phyloP scores from a whole-genome alignment of 2,113 vertebrate species.

The Sceloporus tristichus region DNA sequence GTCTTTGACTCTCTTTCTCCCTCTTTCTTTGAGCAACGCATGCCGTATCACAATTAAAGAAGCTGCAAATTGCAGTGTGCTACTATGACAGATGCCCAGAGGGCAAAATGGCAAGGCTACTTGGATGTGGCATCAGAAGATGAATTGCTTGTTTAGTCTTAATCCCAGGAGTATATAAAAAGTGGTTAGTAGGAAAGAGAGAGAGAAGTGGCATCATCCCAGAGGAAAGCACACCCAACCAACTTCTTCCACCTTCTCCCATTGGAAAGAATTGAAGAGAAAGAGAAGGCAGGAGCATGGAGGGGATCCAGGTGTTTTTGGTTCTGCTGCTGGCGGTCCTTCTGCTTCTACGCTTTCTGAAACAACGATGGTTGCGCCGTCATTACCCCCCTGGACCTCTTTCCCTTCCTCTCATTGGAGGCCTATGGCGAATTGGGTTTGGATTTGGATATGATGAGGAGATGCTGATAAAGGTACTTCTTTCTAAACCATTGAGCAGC shows the following conservation, averaged over 20 bases:
- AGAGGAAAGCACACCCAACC: not conserved
- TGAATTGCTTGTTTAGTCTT: not conserved
- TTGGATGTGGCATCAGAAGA: not conserved
- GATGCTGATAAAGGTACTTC: constrained; percentile 30
- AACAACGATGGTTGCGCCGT: not conserved
- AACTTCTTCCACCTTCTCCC: no score
- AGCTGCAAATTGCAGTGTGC: not conserved
- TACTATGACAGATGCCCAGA: not conserved
- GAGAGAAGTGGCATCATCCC: not conserved
- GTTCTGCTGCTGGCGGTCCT: not conserved
- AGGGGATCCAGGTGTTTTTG: not conserved
- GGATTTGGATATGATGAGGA: constrained; percentile 7
- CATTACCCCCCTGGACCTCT: constrained; percentile 37
- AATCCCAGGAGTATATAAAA: not conserved
- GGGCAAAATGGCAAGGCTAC: not conserved
- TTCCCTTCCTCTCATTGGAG: constrained; percentile 47
- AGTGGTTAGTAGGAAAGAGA: not conserved
- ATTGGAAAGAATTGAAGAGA: not conserved
- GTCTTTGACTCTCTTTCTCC: no score
- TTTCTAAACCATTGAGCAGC: not conserved
- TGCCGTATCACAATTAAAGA: not conserved
- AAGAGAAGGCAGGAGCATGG: not conserved
- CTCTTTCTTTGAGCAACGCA: not conserved
- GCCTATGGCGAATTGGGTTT: constrained; percentile 43
- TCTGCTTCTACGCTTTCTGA: not conserved